phyloP scores from a whole-genome alignment of 2,113 vertebrate species.

The Peromyscus maniculatus region DNA sequence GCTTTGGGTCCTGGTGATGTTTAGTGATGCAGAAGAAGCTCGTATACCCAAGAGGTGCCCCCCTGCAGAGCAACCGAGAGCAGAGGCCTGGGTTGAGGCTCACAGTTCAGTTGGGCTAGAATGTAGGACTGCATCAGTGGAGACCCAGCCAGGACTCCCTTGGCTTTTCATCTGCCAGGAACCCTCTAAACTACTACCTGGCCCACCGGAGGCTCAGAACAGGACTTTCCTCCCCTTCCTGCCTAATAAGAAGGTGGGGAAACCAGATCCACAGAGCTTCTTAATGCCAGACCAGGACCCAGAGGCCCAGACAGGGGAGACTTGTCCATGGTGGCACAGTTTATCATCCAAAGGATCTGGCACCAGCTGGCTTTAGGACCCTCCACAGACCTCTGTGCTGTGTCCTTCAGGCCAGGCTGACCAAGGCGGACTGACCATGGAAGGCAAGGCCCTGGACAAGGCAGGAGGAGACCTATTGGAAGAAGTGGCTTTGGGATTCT shows the following conservation, averaged over 20 bases:
- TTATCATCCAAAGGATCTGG: neutral
- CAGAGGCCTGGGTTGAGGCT: neutral
- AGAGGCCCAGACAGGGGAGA: neutral
- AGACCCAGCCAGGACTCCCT: neutral
- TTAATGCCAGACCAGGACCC: neutral
- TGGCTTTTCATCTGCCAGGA: neutral
- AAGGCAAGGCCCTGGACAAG: neutral
- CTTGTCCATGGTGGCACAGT: neutral
- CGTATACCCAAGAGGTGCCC: neutral
- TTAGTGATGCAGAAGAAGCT: neutral
- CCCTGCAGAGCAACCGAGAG: neutral
- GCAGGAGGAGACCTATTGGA: neutral
- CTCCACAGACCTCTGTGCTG: neutral
- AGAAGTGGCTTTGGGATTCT: neutral
- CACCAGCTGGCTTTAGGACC: neutral
- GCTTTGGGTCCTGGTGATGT: conserved; percentile 10
- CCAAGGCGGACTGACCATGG: neutral
- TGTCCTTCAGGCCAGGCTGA: neutral
- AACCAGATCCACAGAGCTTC: neutral
- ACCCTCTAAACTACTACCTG: neutral
- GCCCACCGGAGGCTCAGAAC: neutral
- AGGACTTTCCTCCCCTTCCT: neutral
- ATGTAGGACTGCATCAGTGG: rapidly evolving
- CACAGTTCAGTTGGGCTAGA: neutral
- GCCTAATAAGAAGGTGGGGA: neutral